Evolutionary conservation across 2,113 vertebrate species (phyloP).

Genomic region (Calidris pygmaea): DNA sequence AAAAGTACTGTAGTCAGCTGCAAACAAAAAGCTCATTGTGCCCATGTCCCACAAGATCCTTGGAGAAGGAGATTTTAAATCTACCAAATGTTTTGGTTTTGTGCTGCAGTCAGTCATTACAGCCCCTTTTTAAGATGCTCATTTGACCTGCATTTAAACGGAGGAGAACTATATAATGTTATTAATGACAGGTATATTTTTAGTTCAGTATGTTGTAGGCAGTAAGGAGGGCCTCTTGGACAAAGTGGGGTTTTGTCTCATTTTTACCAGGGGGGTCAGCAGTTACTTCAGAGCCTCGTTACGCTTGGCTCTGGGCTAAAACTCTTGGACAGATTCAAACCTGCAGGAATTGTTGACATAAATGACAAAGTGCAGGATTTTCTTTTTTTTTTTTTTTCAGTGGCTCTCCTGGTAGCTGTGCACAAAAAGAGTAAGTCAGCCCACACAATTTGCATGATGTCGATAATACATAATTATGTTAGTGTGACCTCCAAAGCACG

Average conservation of each 20-base stretch:
- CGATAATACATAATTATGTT: not conserved
- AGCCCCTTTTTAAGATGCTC: slow-evolving; percentile 46
- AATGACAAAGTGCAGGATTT: slow-evolving; percentile 7
- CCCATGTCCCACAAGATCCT: slow-evolving; percentile 5
- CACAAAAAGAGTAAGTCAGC: not conserved
- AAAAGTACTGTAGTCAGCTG: slow-evolving; percentile 46
- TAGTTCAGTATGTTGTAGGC: not conserved
- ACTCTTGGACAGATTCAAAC: not conserved
- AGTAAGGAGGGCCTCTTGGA: not conserved
- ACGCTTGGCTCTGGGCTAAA: not conserved
- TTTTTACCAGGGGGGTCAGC: not conserved
- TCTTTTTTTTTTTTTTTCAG: not conserved
- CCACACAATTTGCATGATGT: not conserved
- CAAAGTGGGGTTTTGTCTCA: slow-evolving; percentile 12
- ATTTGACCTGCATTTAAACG: slow-evolving; percentile 51
- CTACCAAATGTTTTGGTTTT: slow-evolving; percentile 72
- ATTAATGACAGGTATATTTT: slow-evolving; percentile 56
- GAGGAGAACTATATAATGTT: slow-evolving; percentile 28
- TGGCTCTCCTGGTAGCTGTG: not conserved
- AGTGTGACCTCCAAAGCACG: not conserved
- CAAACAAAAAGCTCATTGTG: slow-evolving; percentile 74
- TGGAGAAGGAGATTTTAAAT: slow-evolving; percentile 54
- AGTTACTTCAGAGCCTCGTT: not conserved
- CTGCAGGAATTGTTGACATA: not conserved
- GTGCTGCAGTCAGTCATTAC: slow-evolving; percentile 50